These are phyloP conservation scores for Microchirus variegatus DNA, from an alignment of 2,797 vertebrate genomes.

Conservation along the genomic window DNA sequence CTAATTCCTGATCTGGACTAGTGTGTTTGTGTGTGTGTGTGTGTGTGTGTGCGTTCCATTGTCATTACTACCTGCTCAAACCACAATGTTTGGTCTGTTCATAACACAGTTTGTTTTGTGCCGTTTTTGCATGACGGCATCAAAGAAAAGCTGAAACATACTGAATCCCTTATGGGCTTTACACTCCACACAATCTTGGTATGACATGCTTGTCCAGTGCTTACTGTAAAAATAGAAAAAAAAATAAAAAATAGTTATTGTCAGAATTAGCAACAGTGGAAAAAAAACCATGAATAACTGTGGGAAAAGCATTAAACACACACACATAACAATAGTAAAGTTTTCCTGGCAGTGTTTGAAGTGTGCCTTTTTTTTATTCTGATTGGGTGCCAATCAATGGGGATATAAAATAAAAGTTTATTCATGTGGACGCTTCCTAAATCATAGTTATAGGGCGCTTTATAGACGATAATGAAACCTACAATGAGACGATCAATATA, in stretches of 20 bases:
- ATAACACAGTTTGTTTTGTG: constrained; percentile 17
- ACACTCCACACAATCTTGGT: too few species aligned
- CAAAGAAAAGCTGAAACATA: too few species aligned
- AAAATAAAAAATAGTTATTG: too few species aligned
- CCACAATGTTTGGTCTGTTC: constrained; percentile 12
- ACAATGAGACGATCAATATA: constrained; percentile 44
- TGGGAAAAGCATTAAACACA: constrained; percentile 19
- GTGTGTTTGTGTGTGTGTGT: constrained; percentile 13
- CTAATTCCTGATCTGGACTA: constrained; percentile 56
- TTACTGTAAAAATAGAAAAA: too few species aligned
- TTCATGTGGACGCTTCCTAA: constrained; percentile 26
- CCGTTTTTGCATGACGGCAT: constrained; percentile 15
- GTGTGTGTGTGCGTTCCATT: constrained; percentile 12
- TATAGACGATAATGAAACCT: constrained; percentile 46
- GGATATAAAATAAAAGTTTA: constrained; percentile 40
- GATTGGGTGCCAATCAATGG: constrained; percentile 36
- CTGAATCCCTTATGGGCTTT: too few species aligned
- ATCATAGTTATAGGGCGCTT: constrained; percentile 19
- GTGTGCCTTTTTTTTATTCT: constrained; percentile 19
- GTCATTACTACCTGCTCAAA: constrained; percentile 14
- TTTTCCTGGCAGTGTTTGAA: constrained; percentile 32
- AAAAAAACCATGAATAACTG: constrained; percentile 1
- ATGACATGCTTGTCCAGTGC: too few species aligned
- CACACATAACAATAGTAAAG: constrained; percentile 12
- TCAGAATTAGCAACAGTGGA: too few species aligned